Evolutionary conservation across 1,140 invertebrate genomes (phyloP).

Genomic region (Lepidurus apus): DNA sequence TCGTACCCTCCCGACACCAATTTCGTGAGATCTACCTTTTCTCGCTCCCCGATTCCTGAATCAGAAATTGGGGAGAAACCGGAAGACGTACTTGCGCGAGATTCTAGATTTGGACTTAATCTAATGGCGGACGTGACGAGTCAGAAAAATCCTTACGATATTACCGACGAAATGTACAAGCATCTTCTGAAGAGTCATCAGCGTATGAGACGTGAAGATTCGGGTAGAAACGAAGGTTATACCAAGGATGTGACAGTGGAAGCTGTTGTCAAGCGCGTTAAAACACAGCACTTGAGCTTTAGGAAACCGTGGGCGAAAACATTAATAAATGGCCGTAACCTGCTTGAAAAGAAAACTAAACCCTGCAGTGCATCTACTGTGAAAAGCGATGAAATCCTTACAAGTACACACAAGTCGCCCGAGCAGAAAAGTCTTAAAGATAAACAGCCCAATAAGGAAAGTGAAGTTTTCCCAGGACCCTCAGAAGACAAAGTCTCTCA

Average conservation of each 20-base stretch:
- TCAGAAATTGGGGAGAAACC: constrained; percentile 25
- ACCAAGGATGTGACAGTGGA: constrained; percentile 20
- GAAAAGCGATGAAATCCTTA: not conserved
- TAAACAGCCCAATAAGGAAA: constrained; percentile 19
- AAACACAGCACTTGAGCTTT: constrained; percentile 9
- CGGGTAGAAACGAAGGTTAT: not conserved
- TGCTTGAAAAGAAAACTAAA: constrained; percentile 25
- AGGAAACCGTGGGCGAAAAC: not conserved
- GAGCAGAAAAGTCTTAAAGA: constrained; percentile 25
- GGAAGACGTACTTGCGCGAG: constrained; percentile 1
- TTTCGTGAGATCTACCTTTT: constrained; percentile 47
- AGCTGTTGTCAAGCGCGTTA: constrained; percentile 26
- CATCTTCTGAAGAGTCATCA: constrained; percentile 58
- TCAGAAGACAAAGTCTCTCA: not conserved
- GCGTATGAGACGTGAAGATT: constrained; percentile 23
- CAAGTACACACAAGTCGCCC: constrained; percentile 24
- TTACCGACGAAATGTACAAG: constrained; percentile 62
- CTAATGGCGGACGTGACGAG: constrained; percentile 46
- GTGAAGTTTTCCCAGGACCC: not conserved
- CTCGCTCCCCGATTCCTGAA: constrained; percentile 32
- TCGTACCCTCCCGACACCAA: constrained; percentile 51
- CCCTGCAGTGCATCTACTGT: not conserved
- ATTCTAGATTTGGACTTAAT: constrained; percentile 45
- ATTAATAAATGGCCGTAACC: not conserved
- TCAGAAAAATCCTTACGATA: constrained; percentile 51